Conservation (phyloP, 2,888 invertebrate species). For the Lamellibrachia columna region DNA sequence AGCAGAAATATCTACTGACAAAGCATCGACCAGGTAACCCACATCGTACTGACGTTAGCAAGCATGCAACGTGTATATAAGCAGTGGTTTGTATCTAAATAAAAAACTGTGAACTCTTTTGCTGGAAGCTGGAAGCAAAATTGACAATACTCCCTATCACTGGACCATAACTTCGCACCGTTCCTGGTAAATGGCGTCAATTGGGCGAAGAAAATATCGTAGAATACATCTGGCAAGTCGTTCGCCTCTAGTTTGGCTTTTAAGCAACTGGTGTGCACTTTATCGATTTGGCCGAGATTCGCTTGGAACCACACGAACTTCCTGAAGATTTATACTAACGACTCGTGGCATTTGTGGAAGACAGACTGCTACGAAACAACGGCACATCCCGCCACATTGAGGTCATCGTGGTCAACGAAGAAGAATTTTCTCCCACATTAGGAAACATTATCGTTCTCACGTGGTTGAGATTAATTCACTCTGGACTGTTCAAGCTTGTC, state of each 20-base stretch:
- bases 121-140: background rate
- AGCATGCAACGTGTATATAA: background rate
- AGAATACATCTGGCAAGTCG: slow-evolving; percentile 36
- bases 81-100: background rate
- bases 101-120: background rate
- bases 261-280: slow-evolving; percentile 45
- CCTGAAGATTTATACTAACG: slow-evolving; percentile 42
- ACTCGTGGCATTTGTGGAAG: slow-evolving; percentile 40
- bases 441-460: slow-evolving; percentile 42
- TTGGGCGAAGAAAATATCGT: slow-evolving; percentile 25
- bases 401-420: slow-evolving; percentile 29
- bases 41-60: background rate
- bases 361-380: slow-evolving; percentile 36
- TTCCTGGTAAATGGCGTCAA: background rate
- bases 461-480: slow-evolving; percentile 40
- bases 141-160: background rate
- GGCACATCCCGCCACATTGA: slow-evolving; percentile 33
- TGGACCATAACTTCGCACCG: background rate
- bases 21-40: too few relatives aligned
- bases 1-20: too few relatives aligned
- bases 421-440: slow-evolving; percentile 39
- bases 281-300: slow-evolving; percentile 38
- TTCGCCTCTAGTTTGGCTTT: slow-evolving; percentile 46
- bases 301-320: slow-evolving; percentile 36
- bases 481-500: slow-evolving; percentile 36